Conservation (phyloP, 2,113 vertebrate genomes). For the Ictalurus punctatus region DNA sequence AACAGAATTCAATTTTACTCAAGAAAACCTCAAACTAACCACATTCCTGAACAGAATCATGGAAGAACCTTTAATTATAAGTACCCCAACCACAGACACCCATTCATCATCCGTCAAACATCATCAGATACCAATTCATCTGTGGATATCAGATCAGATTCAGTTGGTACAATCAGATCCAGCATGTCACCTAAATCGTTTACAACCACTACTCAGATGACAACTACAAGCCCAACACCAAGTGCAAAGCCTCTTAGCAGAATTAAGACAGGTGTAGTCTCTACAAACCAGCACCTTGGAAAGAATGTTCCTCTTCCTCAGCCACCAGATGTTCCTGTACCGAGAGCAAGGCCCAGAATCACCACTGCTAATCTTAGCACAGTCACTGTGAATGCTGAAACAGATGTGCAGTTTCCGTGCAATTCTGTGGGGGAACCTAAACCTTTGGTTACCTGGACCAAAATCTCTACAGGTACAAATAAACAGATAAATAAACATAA, state of each 20-base stretch:
- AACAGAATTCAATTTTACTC: slow-evolving; percentile 61
- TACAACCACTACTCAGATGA: background rate
- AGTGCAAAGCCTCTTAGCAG: slow-evolving; percentile 44
- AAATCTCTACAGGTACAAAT: slow-evolving; percentile 84
- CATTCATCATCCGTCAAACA: slow-evolving; percentile 52
- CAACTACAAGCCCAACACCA: slow-evolving; percentile 31
- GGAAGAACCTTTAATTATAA: slow-evolving; percentile 53
- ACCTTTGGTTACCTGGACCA: slow-evolving; percentile 89
- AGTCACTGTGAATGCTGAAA: slow-evolving; percentile 75
- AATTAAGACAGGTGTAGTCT: slow-evolving; percentile 40
- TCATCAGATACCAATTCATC: slow-evolving; percentile 34
- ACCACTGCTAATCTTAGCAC: slow-evolving; percentile 70
- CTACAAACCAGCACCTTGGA: slow-evolving; percentile 25
- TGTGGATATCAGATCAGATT: slow-evolving; percentile 40
- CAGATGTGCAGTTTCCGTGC: slow-evolving; percentile 77
- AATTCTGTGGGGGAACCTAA: slow-evolving; percentile 81
- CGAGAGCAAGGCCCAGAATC: slow-evolving; percentile 77
- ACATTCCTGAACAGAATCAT: slow-evolving; percentile 72
- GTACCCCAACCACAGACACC: slow-evolving; percentile 51
- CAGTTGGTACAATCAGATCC: slow-evolving; percentile 33
- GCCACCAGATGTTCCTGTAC: slow-evolving; percentile 53
- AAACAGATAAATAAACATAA: background rate
- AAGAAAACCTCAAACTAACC: slow-evolving; percentile 71
- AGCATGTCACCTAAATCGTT: background rate
- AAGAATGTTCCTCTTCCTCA: background rate